A percentile compares a stretch with the other conserved stretches of the same genome.
phyloP scores from a whole-genome alignment of 37 sponge, comb jelly and placozoan genomes.

The Spongilla lacustris region DNA sequence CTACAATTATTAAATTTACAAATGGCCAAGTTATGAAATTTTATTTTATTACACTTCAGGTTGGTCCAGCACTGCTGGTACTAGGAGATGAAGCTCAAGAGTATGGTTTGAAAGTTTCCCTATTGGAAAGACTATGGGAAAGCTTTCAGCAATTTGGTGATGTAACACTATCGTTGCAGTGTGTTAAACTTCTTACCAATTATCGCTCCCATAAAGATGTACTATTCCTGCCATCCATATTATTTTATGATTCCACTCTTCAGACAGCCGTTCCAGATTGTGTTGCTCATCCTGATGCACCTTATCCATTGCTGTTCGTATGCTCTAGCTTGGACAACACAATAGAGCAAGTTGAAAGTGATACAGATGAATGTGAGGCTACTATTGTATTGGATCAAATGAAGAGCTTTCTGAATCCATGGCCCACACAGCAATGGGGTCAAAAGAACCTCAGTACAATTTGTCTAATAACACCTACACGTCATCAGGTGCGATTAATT shows the following conservation, averaged over 20 bases:
- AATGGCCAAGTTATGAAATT: no score
- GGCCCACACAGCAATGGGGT: slow-evolving; percentile 30
- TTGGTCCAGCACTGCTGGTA: slow-evolving; percentile 75
- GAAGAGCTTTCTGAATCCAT: neutral
- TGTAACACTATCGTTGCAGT: neutral
- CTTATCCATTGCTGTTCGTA: slow-evolving; percentile 59
- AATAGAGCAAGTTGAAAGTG: neutral
- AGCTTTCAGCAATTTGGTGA: slow-evolving; percentile 24
- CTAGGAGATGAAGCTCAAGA: slow-evolving; percentile 62
- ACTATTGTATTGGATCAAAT: slow-evolving; percentile 6
- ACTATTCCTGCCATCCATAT: slow-evolving; percentile 31
- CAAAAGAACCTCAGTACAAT: neutral
- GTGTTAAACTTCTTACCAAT: slow-evolving; percentile 44
- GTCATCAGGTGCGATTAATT: slow-evolving; percentile 35
- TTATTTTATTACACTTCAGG: slow-evolving; percentile 27
- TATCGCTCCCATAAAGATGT: slow-evolving; percentile 66
- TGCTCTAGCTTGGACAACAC: slow-evolving; percentile 28
- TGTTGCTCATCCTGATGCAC: slow-evolving; percentile 35
- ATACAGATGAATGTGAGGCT: slow-evolving; percentile 15
- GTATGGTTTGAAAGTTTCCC: slow-evolving; percentile 62
- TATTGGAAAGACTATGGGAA: slow-evolving; percentile 51
- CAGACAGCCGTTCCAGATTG: neutral
- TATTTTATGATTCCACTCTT: slow-evolving; percentile 56
- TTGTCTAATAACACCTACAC: slow-evolving; percentile 2
- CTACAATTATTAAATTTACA: no score